These are phyloP conservation scores for Helostoma temminkii DNA, from an alignment of 2,797 vertebrate genomes.

Conservation along the genomic window DNA sequence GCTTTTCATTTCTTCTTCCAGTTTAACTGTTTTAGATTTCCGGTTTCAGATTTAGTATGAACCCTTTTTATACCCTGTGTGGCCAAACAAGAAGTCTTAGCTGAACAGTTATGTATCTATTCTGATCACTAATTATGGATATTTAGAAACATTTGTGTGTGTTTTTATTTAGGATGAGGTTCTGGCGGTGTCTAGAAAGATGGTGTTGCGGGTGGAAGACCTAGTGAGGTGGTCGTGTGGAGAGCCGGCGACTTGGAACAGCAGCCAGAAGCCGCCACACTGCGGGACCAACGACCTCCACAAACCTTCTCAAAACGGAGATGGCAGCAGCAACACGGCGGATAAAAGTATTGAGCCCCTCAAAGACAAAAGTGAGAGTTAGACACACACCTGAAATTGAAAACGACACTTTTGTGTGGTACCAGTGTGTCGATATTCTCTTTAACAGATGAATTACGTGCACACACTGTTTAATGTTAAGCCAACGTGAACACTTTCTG, in stretches of 20 bases:
- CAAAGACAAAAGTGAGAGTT: conserved; percentile 58
- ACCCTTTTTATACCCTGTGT: too few relatives aligned
- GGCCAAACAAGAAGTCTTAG: too few relatives aligned
- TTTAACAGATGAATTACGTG: too few relatives aligned
- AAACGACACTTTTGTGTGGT: too few relatives aligned
- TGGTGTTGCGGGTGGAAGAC: conserved; percentile 86
- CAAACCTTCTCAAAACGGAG: conserved; percentile 22
- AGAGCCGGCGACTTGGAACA: conserved; percentile 71
- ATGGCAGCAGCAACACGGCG: accelerated
- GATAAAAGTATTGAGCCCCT: conserved; percentile 32
- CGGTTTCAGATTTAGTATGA: too few relatives aligned
- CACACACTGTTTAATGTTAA: too few relatives aligned
- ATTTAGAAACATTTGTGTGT: neutral
- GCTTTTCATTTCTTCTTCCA: too few relatives aligned
- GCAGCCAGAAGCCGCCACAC: conserved; percentile 3
- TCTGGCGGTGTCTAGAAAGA: conserved; percentile 84
- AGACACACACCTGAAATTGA: conserved; percentile 9
- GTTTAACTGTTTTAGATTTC: too few relatives aligned
- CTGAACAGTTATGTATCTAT: too few relatives aligned
- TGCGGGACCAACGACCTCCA: conserved; percentile 40
- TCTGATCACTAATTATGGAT: too few relatives aligned
- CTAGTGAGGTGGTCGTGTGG: conserved; percentile 83
- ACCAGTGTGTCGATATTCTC: too few relatives aligned
- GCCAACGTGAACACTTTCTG: neutral
- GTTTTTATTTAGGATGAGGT: conserved; percentile 83